Percentiles rank a stretch among this genome's conserved stretches.
Conservation (phyloP, 1,140 invertebrate species). For the Atta texana region DNA sequence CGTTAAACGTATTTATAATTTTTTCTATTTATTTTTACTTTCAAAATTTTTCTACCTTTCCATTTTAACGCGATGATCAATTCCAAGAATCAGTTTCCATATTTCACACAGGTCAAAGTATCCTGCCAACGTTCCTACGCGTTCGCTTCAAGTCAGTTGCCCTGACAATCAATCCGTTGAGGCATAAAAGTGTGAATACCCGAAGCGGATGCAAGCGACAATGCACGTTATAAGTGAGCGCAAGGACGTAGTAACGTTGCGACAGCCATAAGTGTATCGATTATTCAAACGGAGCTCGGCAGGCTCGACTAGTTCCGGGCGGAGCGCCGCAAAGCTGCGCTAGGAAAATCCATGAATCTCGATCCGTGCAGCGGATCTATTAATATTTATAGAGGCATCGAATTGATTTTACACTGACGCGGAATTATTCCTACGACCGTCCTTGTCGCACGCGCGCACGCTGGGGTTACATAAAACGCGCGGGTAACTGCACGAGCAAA, state of each 20-base stretch:
- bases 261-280: slow-evolving; percentile 51
- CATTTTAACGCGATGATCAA: not conserved
- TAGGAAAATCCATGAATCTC: slow-evolving; percentile 55
- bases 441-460: not conserved
- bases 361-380: slow-evolving; percentile 18
- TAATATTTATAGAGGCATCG: slow-evolving; percentile 52
- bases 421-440: slow-evolving; percentile 42
- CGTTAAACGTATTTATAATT: not conserved
- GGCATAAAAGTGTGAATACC: slow-evolving; percentile 21
- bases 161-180: slow-evolving; percentile 14
- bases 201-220: slow-evolving; percentile 43
- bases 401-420: slow-evolving; percentile 53
- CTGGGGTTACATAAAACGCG: slow-evolving; percentile 13
- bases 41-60: not conserved
- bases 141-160: slow-evolving; percentile 20
- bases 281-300: slow-evolving; percentile 45
- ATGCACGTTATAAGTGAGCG: slow-evolving; percentile 47
- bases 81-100: not conserved
- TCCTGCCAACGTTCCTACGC: not conserved
- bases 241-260: slow-evolving; percentile 56
- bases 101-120: not conserved
- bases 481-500: slow-evolving; percentile 13
- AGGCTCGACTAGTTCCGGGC: not conserved
- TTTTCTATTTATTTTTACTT: not conserved
- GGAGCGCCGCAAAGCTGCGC: slow-evolving; percentile 3